Conservation (phyloP, 2,113 vertebrate genomes). For the Ctenodactylus gundi region DNA sequence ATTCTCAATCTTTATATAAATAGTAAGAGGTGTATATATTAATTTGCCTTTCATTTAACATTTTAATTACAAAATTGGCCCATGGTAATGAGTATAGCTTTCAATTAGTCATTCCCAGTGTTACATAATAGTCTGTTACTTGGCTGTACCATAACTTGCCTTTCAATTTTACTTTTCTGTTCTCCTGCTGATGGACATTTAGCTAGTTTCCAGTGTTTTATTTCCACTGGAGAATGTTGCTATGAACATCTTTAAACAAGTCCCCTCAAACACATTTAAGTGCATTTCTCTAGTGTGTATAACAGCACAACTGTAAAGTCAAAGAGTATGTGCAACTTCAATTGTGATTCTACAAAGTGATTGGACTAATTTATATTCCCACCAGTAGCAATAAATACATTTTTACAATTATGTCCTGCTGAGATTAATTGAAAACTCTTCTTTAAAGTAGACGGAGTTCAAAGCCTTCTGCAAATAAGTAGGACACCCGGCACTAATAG, state of each 20-base stretch:
- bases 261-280: not conserved
- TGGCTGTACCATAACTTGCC: conserved; percentile 19
- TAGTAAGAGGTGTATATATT: not conserved
- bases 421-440: conserved; percentile 58
- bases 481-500: not conserved
- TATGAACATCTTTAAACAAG: not conserved
- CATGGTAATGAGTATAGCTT: not conserved
- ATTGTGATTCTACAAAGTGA: conserved; percentile 32
- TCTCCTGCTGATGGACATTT: not conserved
- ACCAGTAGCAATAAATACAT: conserved; percentile 59
- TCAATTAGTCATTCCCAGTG: not conserved
- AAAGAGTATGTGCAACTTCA: conserved; percentile 18
- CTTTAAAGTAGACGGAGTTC: conserved; percentile 46
- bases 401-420: conserved; percentile 54
- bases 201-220: conserved; percentile 21
- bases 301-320: conserved; percentile 32
- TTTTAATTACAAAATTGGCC: conserved; percentile 19
- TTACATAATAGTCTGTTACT: not conserved
- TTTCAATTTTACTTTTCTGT: conserved; percentile 8
- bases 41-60: not conserved
- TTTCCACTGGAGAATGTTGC: not conserved
- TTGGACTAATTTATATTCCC: conserved; percentile 56
- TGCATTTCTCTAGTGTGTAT: not conserved
- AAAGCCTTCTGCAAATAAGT: conserved; percentile 39
- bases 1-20: conserved; percentile 7